phyloP scores from a whole-genome alignment of 2,113 vertebrate genomes.

The Isichthys henryi region DNA sequence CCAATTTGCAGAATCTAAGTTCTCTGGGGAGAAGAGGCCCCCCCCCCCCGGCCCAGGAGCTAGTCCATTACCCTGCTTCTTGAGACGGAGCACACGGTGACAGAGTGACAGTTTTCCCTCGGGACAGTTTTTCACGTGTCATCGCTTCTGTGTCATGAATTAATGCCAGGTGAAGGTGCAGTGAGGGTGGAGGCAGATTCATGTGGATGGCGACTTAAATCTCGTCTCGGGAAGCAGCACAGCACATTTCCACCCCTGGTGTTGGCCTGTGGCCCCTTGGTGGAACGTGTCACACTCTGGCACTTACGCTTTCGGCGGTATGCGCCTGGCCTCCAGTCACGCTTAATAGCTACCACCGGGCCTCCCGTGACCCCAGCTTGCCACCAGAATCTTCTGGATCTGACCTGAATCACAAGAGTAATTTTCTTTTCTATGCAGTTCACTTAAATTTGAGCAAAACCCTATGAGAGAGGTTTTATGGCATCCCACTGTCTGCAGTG shows the following conservation, averaged over 20 bases:
- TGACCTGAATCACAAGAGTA: neutral
- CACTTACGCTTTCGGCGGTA: neutral
- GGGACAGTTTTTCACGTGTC: neutral
- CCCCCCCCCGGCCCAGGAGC: conserved; percentile 40
- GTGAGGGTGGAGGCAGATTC: neutral
- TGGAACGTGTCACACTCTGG: no score
- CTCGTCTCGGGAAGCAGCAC: neutral
- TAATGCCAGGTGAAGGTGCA: neutral
- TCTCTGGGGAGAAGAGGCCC: no score
- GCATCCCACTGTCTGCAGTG: neutral
- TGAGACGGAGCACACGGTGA: conserved; percentile 28
- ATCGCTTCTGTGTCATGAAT: neutral
- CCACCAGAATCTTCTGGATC: neutral
- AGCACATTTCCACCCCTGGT: no score
- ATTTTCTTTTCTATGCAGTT: conserved; percentile 1
- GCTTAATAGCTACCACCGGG: neutral
- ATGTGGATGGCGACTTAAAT: neutral
- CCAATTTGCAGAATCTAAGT: no score
- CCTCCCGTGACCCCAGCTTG: neutral
- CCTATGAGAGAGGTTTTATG: neutral
- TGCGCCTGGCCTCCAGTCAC: neutral
- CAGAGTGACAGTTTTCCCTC: neutral
- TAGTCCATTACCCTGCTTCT: conserved; percentile 51
- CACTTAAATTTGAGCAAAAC: neutral
- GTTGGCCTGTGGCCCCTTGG: neutral